Base-by-base conservation (phyloP, 2,113 vertebrate species). In the Pterocles burchelli region DNA sequence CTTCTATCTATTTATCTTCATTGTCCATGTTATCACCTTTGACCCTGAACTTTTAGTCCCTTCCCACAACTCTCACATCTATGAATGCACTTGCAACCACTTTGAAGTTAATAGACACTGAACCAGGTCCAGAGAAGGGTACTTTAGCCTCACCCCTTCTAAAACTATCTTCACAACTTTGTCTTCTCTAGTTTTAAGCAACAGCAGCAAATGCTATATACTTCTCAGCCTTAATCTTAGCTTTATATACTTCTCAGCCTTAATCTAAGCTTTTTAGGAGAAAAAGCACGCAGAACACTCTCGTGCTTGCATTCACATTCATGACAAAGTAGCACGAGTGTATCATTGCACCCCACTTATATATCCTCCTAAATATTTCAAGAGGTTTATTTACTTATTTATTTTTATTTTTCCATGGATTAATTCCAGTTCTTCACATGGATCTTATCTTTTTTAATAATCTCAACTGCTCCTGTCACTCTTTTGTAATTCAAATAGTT, bases 21-120 rank as follows among this genome's bases (percentile, higher is more conserved):
- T 51, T 91, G 79, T 73, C 62, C 82, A 76, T 86, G 93, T 90
- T 55, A 92, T 29, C 68, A 86, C 92, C 75, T 94, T 90, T 84
- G 85, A 94, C 75, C 55, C 33, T 83, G 85, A 93, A 80, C 88
- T 93, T 94, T 73, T 74, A 77, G 90, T 65, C 59, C 63, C 19
- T 73, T 84, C 52, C 76, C 59, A 7, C 67, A 93, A 77, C 57
- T 94, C 34, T 63, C 61, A 65, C n/a, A 67, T 38, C 72, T 83
- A 36, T 61, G 73, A 95, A 94, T 41, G 61, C 52, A 70, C n/a
- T 85, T 91, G 85, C 10, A 76, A 83, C 26, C 72, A 66, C 85
- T 88, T 1, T 78, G 51, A 91, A 93, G 72, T 88, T 85, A 88
- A 85, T 4, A 82, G 71, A 91, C 6, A 3, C 49, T 29, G 63